Percentiles rank a stretch among this genome's conserved stretches.
These are phyloP conservation scores for Idaea straminata DNA, from an alignment of 2,888 invertebrate genomes.

Conservation along the genomic window DNA sequence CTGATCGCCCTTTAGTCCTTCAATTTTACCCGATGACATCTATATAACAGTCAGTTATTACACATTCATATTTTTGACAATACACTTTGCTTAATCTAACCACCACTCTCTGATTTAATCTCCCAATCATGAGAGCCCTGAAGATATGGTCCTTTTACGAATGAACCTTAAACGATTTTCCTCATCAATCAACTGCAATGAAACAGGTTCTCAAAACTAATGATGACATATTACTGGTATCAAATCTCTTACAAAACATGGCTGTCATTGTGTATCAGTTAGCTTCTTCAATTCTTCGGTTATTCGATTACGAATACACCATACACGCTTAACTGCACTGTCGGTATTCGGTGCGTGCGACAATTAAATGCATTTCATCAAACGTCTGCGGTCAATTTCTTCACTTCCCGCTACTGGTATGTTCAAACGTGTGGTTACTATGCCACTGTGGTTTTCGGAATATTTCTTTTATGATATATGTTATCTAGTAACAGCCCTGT, in stretches of 20 bases:
- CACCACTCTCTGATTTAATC: no score
- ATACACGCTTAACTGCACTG: conserved; percentile 48
- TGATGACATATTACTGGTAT: conserved; percentile 5
- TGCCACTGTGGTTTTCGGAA: no score
- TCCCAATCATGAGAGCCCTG: no score
- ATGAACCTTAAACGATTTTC: background rate
- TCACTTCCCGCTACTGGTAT: conserved; percentile 55
- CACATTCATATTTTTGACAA: no score
- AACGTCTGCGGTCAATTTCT: conserved; percentile 40
- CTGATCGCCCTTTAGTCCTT: no score
- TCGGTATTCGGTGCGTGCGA: conserved; percentile 58
- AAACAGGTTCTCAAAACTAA: background rate
- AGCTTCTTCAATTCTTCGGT: conserved; percentile 24
- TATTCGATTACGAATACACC: conserved; percentile 50
- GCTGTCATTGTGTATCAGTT: conserved; percentile 28
- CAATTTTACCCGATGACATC: no score
- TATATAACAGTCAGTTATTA: no score
- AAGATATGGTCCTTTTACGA: no score
- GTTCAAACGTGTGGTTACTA: background rate
- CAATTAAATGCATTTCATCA: conserved; percentile 63
- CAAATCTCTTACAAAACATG: conserved; percentile 17
- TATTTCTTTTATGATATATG: no score
- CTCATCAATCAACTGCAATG: background rate
- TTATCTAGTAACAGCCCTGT: no score
- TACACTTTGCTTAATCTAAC: no score